phyloP scores from a whole-genome alignment of 2,113 vertebrate genomes.

The Choloepus hoffmanni region DNA sequence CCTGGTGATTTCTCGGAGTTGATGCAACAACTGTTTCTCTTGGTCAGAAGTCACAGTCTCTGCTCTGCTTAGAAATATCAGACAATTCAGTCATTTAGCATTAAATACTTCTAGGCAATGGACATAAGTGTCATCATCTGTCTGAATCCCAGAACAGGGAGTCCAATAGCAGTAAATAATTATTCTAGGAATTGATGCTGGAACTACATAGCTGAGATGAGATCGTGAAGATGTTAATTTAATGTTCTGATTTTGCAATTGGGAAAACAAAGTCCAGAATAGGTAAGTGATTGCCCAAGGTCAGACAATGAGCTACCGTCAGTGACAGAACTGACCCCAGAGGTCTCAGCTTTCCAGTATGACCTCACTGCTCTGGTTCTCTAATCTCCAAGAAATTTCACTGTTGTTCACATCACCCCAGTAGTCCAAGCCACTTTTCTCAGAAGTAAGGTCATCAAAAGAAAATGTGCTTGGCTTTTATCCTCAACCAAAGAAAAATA shows the following conservation, averaged over 20 bases:
- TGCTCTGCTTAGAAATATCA: slow-evolving; percentile 83
- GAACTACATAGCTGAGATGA: not conserved
- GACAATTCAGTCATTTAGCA: slow-evolving; percentile 63
- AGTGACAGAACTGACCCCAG: not conserved
- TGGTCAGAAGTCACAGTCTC: slow-evolving; percentile 91
- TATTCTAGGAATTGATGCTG: slow-evolving; percentile 22
- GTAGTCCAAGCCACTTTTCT: slow-evolving; percentile 31
- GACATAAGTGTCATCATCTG: not conserved
- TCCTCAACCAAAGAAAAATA: slow-evolving; percentile 25
- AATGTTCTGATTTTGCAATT: slow-evolving; percentile 7
- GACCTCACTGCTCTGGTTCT: not conserved
- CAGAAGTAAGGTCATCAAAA: slow-evolving; percentile 49
- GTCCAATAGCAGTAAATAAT: not conserved
- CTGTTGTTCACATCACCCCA: not conserved
- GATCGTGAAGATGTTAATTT: not conserved
- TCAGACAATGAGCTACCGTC: not conserved
- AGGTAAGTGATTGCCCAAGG: not conserved
- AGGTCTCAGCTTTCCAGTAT: not conserved
- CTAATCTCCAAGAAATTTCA: not conserved
- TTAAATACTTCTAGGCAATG: slow-evolving; percentile 10
- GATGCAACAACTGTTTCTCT: slow-evolving; percentile 93
- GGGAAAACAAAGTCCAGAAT: slow-evolving; percentile 23
- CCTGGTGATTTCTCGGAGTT: slow-evolving; percentile 96
- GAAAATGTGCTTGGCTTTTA: slow-evolving; percentile 21
- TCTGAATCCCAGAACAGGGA: not conserved